These are phyloP conservation scores for Balaeniceps rex DNA, from an alignment of 2,113 vertebrate genomes.

Conservation along the genomic window DNA sequence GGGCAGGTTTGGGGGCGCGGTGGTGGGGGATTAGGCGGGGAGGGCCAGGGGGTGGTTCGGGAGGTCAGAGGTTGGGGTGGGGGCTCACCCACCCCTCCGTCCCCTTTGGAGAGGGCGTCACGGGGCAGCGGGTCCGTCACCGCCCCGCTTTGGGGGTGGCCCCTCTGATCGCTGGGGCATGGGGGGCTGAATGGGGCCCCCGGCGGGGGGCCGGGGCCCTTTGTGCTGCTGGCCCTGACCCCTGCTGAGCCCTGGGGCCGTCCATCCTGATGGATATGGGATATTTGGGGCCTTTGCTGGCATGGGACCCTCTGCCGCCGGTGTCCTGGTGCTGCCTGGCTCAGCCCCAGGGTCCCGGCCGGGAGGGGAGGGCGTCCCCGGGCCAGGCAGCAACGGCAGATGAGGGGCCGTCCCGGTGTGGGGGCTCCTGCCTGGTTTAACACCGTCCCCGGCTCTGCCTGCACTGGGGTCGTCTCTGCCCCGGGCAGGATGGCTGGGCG, in stretches of 20 bases:
- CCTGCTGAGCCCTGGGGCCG: background rate
- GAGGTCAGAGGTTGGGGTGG: slow-evolving; percentile 24
- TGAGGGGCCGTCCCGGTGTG: background rate
- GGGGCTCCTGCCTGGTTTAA: background rate
- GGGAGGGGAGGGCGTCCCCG: too few species aligned
- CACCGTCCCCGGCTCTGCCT: background rate
- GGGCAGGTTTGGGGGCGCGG: background rate
- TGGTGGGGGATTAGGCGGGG: background rate
- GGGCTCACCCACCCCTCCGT: background rate
- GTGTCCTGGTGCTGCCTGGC: background rate
- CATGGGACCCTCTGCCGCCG: fast-evolving
- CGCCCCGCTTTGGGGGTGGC: background rate
- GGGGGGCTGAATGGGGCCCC: background rate
- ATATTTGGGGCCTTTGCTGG: background rate
- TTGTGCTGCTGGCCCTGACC: background rate
- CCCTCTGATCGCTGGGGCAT: slow-evolving; percentile 45
- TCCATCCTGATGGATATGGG: background rate
- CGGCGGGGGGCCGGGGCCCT: fast-evolving
- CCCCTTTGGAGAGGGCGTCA: background rate
- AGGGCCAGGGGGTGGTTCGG: background rate
- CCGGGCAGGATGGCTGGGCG: background rate
- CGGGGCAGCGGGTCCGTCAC: background rate
- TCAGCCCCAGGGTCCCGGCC: background rate
- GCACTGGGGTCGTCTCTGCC: background rate
- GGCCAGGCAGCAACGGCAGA: background rate